A percentile compares a stretch with the other conserved stretches of the same genome.
These are phyloP conservation scores for Caenorhabditis doughertyi DNA, from an alignment of 2,888 invertebrate species.

Conservation along the genomic window DNA sequence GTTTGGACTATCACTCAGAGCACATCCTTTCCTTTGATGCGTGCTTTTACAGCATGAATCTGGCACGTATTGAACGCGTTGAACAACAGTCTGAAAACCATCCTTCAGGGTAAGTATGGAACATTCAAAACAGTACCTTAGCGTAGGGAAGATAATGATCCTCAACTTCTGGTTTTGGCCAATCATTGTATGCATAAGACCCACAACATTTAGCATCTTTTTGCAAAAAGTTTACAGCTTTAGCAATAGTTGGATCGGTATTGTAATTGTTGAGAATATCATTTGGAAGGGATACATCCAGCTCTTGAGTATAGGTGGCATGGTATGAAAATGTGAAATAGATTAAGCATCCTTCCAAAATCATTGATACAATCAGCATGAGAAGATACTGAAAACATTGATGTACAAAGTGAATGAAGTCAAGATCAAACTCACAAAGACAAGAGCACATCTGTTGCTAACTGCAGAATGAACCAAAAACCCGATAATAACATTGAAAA, in stretches of 20 bases:
- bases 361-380: conserved; percentile 33
- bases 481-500: conserved; percentile 48
- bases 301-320: conserved; percentile 32
- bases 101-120: neutral
- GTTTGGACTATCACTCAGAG: conserved; percentile 65
- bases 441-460: conserved; percentile 36
- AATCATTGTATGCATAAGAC: conserved; percentile 61
- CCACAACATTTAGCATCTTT: conserved; percentile 67
- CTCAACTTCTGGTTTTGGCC: conserved; percentile 60
- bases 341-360: conserved; percentile 37
- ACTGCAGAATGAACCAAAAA: conserved; percentile 41
- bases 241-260: conserved; percentile 10
- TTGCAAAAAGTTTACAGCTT: conserved; percentile 50
- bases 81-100: conserved; percentile 38
- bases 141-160: conserved; percentile 52
- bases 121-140: conserved; percentile 12
- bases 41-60: conserved; percentile 65
- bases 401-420: neutral
- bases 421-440: conserved; percentile 41
- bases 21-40: conserved; percentile 61
- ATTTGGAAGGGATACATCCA: conserved; percentile 28
- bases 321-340: conserved; percentile 53
- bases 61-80: conserved; percentile 65
- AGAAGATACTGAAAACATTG: conserved; percentile 41
- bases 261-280: conserved; percentile 52